Evolutionary conservation across 2,113 vertebrate genomes (phyloP), one percentile per base, ranked within the genome.

Genomic region (Microtus oregoni): DNA sequence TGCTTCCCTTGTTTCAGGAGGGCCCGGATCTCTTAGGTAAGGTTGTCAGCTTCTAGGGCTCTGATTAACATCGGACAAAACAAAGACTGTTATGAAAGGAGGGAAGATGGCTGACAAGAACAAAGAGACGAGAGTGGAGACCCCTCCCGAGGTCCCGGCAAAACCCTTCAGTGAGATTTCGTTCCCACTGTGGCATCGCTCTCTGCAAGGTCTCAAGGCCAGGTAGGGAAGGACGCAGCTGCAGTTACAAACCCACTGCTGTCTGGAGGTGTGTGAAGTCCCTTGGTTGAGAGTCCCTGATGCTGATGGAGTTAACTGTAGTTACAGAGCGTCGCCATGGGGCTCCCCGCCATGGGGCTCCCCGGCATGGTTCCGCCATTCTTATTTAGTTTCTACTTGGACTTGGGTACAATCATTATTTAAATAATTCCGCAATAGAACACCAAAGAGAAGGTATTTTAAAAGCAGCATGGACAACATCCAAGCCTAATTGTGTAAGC

Each of bases 361-460:
- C 47, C 22, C 1, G 1, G 3, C 52, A n/a, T 22, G 7, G 35
- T 26, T 58, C 52, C 3, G 2, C 8, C 35, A 7, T 38, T 26
- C 6, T 32, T 24, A 81, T 11, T 61, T 58, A 35, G 61, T 61
- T 82, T 26, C 55, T 58, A 61, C 26, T 83, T 38, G 32, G 38
- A 8, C 79, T 58, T 35, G 52, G 22, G 20, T 58, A 24, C 17
- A 10, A 24, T 79, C 17, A 20, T 52, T 35, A 20, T 52, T 61
- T 82, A 61, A 61, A 83, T 58, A 22, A 94, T 47, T 88, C 75
- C 9, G 3, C 32, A 85, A 77, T 88, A 78, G 61, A 67, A 63
- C 65, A 44, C 5, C 0, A 14, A 78, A 17, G 79, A 87, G 77
- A 82, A 61, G 30, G 55, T 5, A 88, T 90, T 73, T 4, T 79